Percentiles rank a stretch among this genome's conserved stretches.
Evolutionary conservation across 2,113 vertebrate genomes (phyloP).

Genomic region (Caranx ignobilis): DNA sequence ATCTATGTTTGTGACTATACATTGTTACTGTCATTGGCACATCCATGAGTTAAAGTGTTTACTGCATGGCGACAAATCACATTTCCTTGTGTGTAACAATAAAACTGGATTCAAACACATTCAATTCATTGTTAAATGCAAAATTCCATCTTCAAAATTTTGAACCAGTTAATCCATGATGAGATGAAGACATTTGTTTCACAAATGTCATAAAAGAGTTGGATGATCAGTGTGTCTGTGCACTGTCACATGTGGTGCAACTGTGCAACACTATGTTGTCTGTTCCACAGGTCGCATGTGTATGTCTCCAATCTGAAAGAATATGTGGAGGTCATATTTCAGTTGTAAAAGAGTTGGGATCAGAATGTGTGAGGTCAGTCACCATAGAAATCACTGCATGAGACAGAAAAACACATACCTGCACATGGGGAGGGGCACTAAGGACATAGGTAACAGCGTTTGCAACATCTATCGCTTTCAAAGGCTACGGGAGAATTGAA

Average conservation of each 20-base stretch:
- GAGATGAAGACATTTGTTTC: background rate
- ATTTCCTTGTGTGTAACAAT: background rate
- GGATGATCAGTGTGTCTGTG: background rate
- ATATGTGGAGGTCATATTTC: background rate
- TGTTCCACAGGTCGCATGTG: conserved; percentile 89
- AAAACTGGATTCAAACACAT: background rate
- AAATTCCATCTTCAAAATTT: background rate
- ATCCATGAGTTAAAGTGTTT: background rate
- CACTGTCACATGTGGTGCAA: background rate
- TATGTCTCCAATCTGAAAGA: conserved; percentile 89
- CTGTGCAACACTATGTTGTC: conserved; percentile 1
- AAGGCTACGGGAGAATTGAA: conserved; percentile 26
- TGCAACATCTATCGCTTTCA: conserved; percentile 58
- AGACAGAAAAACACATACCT: conserved; percentile 33
- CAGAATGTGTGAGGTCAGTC: background rate
- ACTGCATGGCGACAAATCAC: background rate
- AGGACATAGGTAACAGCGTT: conserved; percentile 48
- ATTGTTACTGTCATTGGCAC: too few species aligned
- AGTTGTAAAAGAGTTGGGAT: background rate
- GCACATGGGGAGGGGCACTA: conserved; percentile 62
- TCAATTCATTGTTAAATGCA: background rate
- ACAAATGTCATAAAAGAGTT: background rate
- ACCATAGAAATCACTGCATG: background rate
- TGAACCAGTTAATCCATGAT: background rate
- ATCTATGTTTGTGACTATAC: too few species aligned